Base-by-base conservation (phyloP, 1,140 invertebrate genomes). In the Homarus americanus region DNA sequence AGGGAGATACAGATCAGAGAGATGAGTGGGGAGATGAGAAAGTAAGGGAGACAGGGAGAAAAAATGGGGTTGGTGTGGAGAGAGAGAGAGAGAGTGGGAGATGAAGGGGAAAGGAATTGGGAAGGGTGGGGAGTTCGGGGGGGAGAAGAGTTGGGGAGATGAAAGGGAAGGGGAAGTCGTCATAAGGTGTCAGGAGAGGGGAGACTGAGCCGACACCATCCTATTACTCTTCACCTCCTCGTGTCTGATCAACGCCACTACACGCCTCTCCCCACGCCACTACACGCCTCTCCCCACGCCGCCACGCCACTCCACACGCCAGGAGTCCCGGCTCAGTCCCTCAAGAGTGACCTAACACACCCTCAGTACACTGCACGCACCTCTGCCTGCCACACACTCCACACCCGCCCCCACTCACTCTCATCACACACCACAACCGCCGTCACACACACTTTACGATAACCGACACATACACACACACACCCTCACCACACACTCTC, bases 301-400 rank as follows among this genome's bases (percentile, higher is more conserved):
- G 9, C 41, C 41, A 49, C 78, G 53, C 20, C 76, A 75, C 83
- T 86, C 44, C 66, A 85, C 24, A 38, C 69, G 15, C 24, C 85
- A 10, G 44, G 75, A 87, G 76, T 41, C 58, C 36, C 17, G 38
- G 86, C 58, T 80, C 58, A 88, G 76, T 63, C 86, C 38, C 40
- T 88, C 76, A 58, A 88, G 76, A 80, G 86, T 88, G 86, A 88
- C 86, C 86, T 87, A 58, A 78, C 84, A 32, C 84, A 40, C 32
- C 58, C n/a, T n/a, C n/a, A n/a, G n/a, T n/a, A n/a, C n/a, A n/a
- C 58, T 17, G 2, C 53, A 10, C 83, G 53, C 83, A 85, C 40
- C 40, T 10, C 44, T 49, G 17, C 53, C 20, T n/a, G n/a, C 20
- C 53, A 58, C 53, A 58, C 24, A 58, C 82, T 72, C 32, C 58